Conservation (phyloP, 1,140 invertebrate species). For the Drosophila asahinai region DNA sequence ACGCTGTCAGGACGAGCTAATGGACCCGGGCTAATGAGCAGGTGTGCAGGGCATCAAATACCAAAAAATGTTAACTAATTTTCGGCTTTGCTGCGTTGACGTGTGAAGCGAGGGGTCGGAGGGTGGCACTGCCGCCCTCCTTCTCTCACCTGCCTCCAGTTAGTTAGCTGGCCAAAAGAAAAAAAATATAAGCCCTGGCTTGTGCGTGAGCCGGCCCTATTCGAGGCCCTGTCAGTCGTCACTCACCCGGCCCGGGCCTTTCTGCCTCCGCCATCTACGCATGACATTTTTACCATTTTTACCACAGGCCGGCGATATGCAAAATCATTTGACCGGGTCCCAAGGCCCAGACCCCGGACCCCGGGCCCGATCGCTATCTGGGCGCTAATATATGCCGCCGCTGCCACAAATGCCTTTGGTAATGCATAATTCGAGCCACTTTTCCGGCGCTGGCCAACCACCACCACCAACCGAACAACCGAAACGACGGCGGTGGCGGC, state of each 20-base stretch:
- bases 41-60: slow-evolving; percentile 53
- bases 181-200: slow-evolving; percentile 12
- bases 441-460: slow-evolving; percentile 63
- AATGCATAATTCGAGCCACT: slow-evolving; percentile 80
- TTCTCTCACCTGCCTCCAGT: slow-evolving; percentile 40
- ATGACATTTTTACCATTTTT: slow-evolving; percentile 50
- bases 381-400: slow-evolving; percentile 49
- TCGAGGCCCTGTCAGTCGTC: slow-evolving; percentile 79
- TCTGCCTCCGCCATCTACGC: slow-evolving; percentile 22
- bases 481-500: slow-evolving; percentile 10
- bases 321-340: slow-evolving; percentile 71
- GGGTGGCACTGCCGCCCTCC: slow-evolving; percentile 3
- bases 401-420: slow-evolving; percentile 68
- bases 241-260: slow-evolving; percentile 47
- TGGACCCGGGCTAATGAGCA: slow-evolving; percentile 54
- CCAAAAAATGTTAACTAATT: slow-evolving; percentile 81
- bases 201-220: slow-evolving; percentile 74
- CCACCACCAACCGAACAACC: slow-evolving; percentile 32
- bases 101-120: slow-evolving; percentile 59
- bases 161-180: slow-evolving; percentile 30
- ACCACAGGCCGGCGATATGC: slow-evolving; percentile 61
- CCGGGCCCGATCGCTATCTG: slow-evolving; percentile 67
- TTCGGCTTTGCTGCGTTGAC: slow-evolving; percentile 81
- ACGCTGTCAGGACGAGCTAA: slow-evolving; percentile 32
- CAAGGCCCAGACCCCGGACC: slow-evolving; percentile 13